Conservation (phyloP, 2,113 vertebrate genomes). For the Embiotoca jacksoni region DNA sequence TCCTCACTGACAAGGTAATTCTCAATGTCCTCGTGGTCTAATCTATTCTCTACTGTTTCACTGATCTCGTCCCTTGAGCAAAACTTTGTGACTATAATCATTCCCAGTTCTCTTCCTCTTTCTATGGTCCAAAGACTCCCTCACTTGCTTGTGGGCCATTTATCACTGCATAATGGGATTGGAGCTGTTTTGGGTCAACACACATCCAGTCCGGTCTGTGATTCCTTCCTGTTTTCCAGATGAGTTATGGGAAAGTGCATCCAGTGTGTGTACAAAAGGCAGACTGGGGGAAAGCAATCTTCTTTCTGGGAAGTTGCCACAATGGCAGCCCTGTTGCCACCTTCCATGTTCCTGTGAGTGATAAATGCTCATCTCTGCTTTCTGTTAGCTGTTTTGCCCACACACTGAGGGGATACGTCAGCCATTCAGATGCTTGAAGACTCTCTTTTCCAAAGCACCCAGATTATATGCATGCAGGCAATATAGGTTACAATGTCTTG, state of each 20-base stretch:
- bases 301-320: conserved; percentile 53
- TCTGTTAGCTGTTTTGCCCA: conserved; percentile 39
- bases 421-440: conserved; percentile 28
- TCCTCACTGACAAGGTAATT: conserved; percentile 36
- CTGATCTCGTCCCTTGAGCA: conserved; percentile 54
- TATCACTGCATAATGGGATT: conserved; percentile 77
- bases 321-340: conserved; percentile 57
- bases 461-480: background rate
- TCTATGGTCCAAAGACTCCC: conserved; percentile 56
- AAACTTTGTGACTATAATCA: conserved; percentile 67
- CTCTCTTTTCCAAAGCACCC: no score
- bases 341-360: conserved; percentile 34
- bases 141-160: conserved; percentile 70
- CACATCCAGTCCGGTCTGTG: conserved; percentile 65
- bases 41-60: conserved; percentile 42
- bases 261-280: conserved; percentile 60
- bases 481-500: background rate
- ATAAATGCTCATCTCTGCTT: conserved; percentile 64
- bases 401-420: conserved; percentile 20
- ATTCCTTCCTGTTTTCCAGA: conserved; percentile 75
- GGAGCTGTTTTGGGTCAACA: conserved; percentile 76
- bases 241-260: conserved; percentile 72
- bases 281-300: conserved; percentile 62
- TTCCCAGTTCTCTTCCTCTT: conserved; percentile 63
- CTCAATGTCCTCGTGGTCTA: conserved; percentile 31